Conservation (phyloP, 1,140 invertebrate species). For the Magallana ariakensis region DNA sequence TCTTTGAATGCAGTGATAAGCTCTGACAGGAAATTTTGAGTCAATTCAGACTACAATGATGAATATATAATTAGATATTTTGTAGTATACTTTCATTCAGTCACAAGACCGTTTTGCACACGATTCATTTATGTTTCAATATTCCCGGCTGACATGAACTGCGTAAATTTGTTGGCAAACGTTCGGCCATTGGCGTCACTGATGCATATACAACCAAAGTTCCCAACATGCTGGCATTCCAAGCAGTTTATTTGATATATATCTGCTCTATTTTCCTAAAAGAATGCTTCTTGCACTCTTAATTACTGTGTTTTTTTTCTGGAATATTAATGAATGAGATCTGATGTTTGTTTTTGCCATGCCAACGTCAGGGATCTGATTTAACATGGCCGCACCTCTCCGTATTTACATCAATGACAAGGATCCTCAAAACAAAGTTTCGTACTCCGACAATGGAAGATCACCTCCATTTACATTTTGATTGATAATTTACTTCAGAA, state of each 20-base stretch:
- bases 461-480: slow-evolving; percentile 29
- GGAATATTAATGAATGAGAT: slow-evolving; percentile 29
- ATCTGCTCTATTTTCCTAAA: slow-evolving; percentile 9
- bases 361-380: not conserved
- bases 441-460: not conserved
- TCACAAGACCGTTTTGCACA: slow-evolving; percentile 30
- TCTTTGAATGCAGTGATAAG: too few relatives aligned
- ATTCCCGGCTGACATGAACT: slow-evolving; percentile 3
- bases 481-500: not conserved
- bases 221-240: not conserved
- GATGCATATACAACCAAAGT: not conserved
- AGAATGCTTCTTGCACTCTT: not conserved
- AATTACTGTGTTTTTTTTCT: slow-evolving; percentile 14
- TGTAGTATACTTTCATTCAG: not conserved
- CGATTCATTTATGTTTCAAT: not conserved
- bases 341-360: slow-evolving; percentile 2
- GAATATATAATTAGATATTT: too few relatives aligned
- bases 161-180: slow-evolving; percentile 29
- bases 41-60: too few relatives aligned
- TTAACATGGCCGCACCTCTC: slow-evolving; percentile 22
- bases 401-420: slow-evolving; percentile 28
- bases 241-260: not conserved
- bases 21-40: too few relatives aligned
- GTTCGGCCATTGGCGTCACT: slow-evolving; percentile 3
- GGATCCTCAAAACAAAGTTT: not conserved